Percentiles rank a stretch among this genome's conserved stretches.
These are phyloP conservation scores for Heteractis magnifica DNA, from an alignment of 92 coral and sea anemone species.

Conservation along the genomic window DNA sequence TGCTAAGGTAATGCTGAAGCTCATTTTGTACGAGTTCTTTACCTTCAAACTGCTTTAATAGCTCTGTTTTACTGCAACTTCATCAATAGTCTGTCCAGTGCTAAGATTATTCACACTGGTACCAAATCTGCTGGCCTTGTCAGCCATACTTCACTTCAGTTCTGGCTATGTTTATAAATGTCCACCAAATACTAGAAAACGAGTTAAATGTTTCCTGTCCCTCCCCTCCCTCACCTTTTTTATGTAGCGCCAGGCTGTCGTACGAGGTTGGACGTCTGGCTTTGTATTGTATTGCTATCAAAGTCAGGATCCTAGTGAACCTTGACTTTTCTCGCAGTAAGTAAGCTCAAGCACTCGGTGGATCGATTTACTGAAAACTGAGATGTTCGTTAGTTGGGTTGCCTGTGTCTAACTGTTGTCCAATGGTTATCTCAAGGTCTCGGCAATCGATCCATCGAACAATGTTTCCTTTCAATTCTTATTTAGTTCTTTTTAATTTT, in stretches of 20 bases:
- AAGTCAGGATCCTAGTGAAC: background rate
- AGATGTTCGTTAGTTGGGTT: background rate
- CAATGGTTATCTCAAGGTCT: background rate
- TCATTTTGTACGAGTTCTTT: background rate
- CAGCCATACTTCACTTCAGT: too few relatives aligned
- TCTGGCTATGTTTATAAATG: too few relatives aligned
- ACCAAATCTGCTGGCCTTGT: too few relatives aligned
- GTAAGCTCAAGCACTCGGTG: background rate
- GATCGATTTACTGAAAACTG: background rate
- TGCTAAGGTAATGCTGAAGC: background rate
- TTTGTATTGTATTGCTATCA: background rate
- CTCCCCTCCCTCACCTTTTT: background rate
- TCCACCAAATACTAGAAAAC: background rate
- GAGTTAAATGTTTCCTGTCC: background rate
- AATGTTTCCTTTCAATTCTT: too few relatives aligned
- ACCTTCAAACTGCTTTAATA: too few relatives aligned
- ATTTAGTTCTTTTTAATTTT: background rate
- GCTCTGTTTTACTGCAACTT: too few relatives aligned
- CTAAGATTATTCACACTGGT: too few relatives aligned
- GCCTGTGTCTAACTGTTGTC: too few relatives aligned
- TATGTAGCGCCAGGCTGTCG: background rate
- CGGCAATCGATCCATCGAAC: background rate
- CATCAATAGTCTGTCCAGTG: too few relatives aligned
- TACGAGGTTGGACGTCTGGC: background rate
- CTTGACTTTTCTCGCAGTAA: background rate